These are phyloP conservation scores for Athene cunicularia DNA, from an alignment of 2,113 vertebrate genomes.

Conservation along the genomic window DNA sequence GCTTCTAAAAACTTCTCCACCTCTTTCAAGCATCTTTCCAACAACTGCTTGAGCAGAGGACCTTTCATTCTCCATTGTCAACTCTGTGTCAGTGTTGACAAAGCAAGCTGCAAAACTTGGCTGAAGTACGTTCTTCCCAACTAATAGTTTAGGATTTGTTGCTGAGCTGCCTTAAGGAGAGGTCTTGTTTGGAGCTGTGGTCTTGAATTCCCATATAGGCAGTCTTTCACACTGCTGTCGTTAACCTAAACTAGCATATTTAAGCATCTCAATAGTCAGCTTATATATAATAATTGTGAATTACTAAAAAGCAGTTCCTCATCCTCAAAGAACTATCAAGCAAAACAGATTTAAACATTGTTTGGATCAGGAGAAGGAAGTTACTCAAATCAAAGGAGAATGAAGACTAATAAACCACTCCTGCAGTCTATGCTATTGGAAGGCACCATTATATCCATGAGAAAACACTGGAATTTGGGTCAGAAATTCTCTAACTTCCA, in stretches of 20 bases:
- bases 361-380: not conserved
- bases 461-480: slow-evolving; percentile 38
- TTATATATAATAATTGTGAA: not conserved
- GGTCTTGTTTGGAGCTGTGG: not conserved
- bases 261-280: not conserved
- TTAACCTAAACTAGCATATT: not conserved
- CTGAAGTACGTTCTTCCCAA: not conserved
- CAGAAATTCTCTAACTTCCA: slow-evolving; percentile 32
- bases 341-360: not conserved
- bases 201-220: not conserved
- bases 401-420: not conserved
- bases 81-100: not conserved
- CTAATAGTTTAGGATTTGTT: not conserved
- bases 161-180: not conserved
- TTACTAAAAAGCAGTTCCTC: not conserved
- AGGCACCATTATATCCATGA: not conserved
- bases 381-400: not conserved
- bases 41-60: not conserved
- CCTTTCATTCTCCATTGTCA: accelerated
- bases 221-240: not conserved
- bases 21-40: not conserved
- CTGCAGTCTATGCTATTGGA: not conserved
- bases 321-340: not conserved
- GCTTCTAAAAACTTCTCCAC: not conserved
- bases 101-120: not conserved